Conservation (phyloP, 2,113 vertebrate genomes). For the Shinisaurus crocodilurus region DNA sequence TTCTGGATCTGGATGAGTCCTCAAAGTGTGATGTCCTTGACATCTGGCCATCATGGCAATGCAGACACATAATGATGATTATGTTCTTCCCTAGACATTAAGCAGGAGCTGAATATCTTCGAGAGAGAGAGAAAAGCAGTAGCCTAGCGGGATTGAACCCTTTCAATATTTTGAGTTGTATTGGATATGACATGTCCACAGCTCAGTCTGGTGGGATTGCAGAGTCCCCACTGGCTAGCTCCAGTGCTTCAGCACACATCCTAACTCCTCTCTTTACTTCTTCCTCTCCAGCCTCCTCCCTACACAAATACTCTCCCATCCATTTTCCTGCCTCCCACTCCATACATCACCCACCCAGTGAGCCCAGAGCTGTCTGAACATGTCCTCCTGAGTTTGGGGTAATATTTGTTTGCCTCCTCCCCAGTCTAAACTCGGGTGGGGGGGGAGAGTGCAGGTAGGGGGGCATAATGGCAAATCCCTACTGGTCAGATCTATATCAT, state of each 20-base stretch:
- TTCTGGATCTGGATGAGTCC: not conserved
- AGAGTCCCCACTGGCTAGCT: too few relatives aligned
- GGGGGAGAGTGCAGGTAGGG: not conserved
- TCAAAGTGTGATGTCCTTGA: not conserved
- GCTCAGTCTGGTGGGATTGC: not conserved
- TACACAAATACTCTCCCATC: not conserved
- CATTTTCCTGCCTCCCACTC: not conserved
- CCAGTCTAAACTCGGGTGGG: too few relatives aligned
- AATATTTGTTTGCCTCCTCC: too few relatives aligned
- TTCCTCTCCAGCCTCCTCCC: not conserved
- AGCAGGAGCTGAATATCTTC: not conserved
- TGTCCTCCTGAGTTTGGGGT: not conserved
- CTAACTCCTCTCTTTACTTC: not conserved
- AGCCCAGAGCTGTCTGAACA: not conserved
- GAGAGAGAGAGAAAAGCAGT: too few relatives aligned
- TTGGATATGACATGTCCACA: not conserved
- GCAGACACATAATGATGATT: rapidly evolving
- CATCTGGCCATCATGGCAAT: not conserved
- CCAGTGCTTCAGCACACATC: not conserved
- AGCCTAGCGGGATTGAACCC: not conserved
- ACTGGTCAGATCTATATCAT: not conserved
- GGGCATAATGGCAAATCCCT: not conserved
- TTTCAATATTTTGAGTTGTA: not conserved
- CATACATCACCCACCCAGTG: too few relatives aligned
- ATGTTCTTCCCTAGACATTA: not conserved